Evolutionary conservation across 2,888 invertebrate species (phyloP), one percentile per base, ranked within the genome.

Genomic region (Orthosia cruda): DNA sequence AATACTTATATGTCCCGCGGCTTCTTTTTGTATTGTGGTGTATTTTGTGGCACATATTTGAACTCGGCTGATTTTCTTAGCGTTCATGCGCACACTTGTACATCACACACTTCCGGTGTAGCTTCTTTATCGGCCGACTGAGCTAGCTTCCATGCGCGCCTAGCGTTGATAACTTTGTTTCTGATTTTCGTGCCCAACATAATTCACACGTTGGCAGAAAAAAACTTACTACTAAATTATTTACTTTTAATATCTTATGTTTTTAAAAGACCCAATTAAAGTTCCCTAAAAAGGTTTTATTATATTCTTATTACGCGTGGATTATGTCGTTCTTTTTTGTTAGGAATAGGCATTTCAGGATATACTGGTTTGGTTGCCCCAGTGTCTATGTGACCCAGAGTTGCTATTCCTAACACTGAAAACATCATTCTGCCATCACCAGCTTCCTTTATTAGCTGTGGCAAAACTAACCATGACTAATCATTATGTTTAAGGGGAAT

Each of bases 311-410:
- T 12, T 52, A 20, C 47, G 40, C 54, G 54, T 70, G 71, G 61
- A 52, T 78, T 78, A 71, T 57, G 7, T 23, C 1, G 4, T 50
- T 54, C 11, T 50, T 71, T 57, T 65, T 11, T 5, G 18, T 40
- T 76, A 82, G 63, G 63, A 23, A 49, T 66, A 83, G 83, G 79
- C 52, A 50, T 83, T 83, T 83, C 71, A 83, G 83, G 65, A 32
- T 50, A 20, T 70, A 32, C 20, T 54, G 40, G 62, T 52, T 59
- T 73, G 23, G 4, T 52, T 49, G 49, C 47, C 63, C 47, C 80
- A 40, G 45, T 47, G 26, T 32, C 18, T 13, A 1, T 32, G 26
- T 45, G 7, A 15, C 20, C 26, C 16, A 18, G 63, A 54, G 49
- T 66, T 9, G 54, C 47, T 23, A 26, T 49, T 32, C 7, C 26